Percentiles rank a stretch among this genome's conserved stretches.
These are phyloP conservation scores for Drosophila miranda DNA, from an alignment of 1,140 invertebrate species.

Conservation along the genomic window DNA sequence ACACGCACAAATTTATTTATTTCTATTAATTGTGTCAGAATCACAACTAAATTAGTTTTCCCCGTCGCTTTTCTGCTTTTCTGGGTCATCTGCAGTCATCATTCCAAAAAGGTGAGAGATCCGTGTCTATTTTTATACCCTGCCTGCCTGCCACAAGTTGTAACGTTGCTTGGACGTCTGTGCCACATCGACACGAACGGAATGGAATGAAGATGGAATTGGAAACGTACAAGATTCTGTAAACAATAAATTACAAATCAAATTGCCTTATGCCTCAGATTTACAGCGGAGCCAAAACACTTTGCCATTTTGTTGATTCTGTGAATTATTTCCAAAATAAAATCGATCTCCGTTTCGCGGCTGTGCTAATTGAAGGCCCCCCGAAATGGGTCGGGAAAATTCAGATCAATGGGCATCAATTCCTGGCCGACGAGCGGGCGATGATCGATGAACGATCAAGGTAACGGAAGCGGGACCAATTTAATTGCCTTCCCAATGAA, in stretches of 20 bases:
- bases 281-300: constrained; percentile 54
- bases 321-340: constrained; percentile 68
- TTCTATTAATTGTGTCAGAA: constrained; percentile 49
- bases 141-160: constrained; percentile 38
- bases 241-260: constrained; percentile 58
- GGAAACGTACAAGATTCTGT: constrained; percentile 37
- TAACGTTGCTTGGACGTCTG: constrained; percentile 41
- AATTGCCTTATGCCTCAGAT: constrained; percentile 59
- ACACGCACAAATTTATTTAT: constrained; percentile 18
- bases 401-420: constrained; percentile 28
- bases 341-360: constrained; percentile 46
- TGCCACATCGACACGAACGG: constrained; percentile 1
- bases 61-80: constrained; percentile 12
- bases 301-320: constrained; percentile 42
- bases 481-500: constrained; percentile 55
- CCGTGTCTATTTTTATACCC: constrained; percentile 23
- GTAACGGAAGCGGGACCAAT: constrained; percentile 71
- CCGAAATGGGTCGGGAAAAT: constrained; percentile 22
- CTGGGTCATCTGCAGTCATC: constrained; percentile 44
- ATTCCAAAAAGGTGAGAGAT: constrained; percentile 45
- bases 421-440: constrained; percentile 37
- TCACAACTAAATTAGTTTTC: constrained; percentile 54
- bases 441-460: constrained; percentile 62
- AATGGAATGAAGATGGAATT: constrained; percentile 31
- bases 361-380: constrained; percentile 63